Conservation (phyloP, 2,113 vertebrate genomes). For the Micronycteris hirsuta region DNA sequence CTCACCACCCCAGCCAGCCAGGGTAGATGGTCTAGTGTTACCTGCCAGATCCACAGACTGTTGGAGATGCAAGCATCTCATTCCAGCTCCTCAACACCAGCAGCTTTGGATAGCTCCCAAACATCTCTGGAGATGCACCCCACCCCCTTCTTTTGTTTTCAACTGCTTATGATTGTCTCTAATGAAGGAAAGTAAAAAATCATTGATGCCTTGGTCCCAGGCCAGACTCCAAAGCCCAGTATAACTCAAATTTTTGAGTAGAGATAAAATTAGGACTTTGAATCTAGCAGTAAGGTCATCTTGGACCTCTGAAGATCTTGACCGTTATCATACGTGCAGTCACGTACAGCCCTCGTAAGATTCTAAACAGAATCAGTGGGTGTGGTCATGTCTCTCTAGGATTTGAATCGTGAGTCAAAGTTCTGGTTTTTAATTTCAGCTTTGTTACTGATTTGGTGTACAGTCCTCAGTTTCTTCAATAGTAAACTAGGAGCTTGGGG, state of each 20-base stretch:
- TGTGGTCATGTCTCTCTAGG: neutral
- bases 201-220: neutral
- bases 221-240: neutral
- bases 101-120: neutral
- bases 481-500: neutral
- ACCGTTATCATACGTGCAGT: neutral
- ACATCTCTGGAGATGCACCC: neutral
- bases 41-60: slow-evolving; percentile 56
- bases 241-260: neutral
- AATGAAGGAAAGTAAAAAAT: neutral
- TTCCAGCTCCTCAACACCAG: neutral
- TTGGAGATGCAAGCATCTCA: neutral
- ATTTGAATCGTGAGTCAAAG: neutral
- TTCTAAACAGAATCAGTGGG: neutral
- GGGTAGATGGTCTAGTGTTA: slow-evolving; percentile 37
- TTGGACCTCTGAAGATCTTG: neutral
- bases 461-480: neutral
- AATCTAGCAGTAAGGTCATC: neutral
- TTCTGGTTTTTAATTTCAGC: neutral
- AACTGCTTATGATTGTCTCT: neutral
- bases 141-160: neutral
- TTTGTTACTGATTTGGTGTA: neutral
- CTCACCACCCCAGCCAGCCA: neutral
- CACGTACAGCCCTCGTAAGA: neutral
- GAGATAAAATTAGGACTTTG: neutral